These are phyloP conservation scores for Epinephelus malabaricus DNA, from an alignment of 2,797 vertebrate genomes.

Conservation along the genomic window DNA sequence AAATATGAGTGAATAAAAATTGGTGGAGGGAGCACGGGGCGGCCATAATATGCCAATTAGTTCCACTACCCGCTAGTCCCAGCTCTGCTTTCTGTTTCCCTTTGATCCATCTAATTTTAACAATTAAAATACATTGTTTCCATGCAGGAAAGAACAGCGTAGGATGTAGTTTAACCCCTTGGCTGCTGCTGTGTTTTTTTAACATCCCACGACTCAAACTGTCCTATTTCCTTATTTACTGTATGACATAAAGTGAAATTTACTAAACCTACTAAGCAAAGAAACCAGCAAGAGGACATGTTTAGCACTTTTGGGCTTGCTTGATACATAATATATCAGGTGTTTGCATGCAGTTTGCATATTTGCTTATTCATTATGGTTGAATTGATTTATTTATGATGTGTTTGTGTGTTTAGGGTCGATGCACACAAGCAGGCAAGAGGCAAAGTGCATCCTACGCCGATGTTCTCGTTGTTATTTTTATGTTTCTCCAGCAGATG, in stretches of 20 bases:
- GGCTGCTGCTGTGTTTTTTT: not conserved
- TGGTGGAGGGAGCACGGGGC: constrained; percentile 32
- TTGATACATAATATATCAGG: constrained; percentile 18
- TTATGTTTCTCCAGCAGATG: constrained; percentile 52
- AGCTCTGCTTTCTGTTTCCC: constrained; percentile 38
- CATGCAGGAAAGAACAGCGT: constrained; percentile 18
- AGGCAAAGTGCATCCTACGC: not conserved
- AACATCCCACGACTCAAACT: not conserved
- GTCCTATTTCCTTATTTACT: constrained; percentile 3
- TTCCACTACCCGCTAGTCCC: constrained; percentile 50
- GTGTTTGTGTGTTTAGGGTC: constrained; percentile 30
- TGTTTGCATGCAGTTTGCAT: constrained; percentile 37
- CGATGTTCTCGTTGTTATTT: constrained; percentile 14
- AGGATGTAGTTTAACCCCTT: constrained; percentile 7
- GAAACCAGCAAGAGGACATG: not conserved
- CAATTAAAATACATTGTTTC: constrained; percentile 55
- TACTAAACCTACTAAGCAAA: not conserved
- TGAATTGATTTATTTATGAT: constrained; percentile 35
- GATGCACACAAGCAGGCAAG: not conserved
- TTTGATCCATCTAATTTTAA: constrained; percentile 65
- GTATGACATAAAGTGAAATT: not conserved
- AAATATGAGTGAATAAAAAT: constrained; percentile 39
- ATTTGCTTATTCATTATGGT: constrained; percentile 11
- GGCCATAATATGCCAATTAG: constrained; percentile 60
- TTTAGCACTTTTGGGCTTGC: not conserved